Percentiles rank a stretch among this genome's conserved stretches.
Conservation (phyloP, 2,113 vertebrate species). For the Hippocampus zosterae region DNA sequence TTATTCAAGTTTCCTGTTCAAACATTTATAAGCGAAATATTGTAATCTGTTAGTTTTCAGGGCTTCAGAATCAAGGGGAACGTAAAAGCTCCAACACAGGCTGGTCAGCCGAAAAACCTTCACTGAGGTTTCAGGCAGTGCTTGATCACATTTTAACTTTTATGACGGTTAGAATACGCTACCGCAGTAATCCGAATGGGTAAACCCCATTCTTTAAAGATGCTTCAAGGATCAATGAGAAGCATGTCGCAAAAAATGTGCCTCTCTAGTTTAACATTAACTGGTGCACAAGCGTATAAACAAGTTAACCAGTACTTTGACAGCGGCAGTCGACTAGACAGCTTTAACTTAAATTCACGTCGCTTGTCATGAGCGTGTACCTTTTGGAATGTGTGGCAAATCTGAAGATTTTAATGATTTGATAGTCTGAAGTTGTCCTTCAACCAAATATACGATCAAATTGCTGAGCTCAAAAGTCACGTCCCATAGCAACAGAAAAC, state of each 20-base stretch:
- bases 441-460: slow-evolving; percentile 52
- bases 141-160: too few relatives aligned
- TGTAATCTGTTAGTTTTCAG: too few relatives aligned
- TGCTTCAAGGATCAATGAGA: too few relatives aligned
- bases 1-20: background rate
- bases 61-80: too few relatives aligned
- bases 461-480: slow-evolving; percentile 47
- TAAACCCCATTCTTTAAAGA: too few relatives aligned
- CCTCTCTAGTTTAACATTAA: background rate
- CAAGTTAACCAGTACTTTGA: background rate
- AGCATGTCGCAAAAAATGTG: background rate
- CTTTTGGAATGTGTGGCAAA: background rate
- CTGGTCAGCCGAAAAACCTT: too few relatives aligned
- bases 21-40: too few relatives aligned
- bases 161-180: too few relatives aligned
- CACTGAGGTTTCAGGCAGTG: too few relatives aligned
- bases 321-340: background rate
- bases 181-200: too few relatives aligned
- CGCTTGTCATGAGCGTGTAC: too few relatives aligned
- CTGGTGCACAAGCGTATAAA: background rate
- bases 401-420: background rate
- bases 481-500: slow-evolving; percentile 59
- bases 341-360: background rate
- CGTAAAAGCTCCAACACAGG: too few relatives aligned
- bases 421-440: slow-evolving; percentile 46